Base-by-base conservation (phyloP, 2,888 invertebrate genomes). In the Dicyrtomina minuta region DNA sequence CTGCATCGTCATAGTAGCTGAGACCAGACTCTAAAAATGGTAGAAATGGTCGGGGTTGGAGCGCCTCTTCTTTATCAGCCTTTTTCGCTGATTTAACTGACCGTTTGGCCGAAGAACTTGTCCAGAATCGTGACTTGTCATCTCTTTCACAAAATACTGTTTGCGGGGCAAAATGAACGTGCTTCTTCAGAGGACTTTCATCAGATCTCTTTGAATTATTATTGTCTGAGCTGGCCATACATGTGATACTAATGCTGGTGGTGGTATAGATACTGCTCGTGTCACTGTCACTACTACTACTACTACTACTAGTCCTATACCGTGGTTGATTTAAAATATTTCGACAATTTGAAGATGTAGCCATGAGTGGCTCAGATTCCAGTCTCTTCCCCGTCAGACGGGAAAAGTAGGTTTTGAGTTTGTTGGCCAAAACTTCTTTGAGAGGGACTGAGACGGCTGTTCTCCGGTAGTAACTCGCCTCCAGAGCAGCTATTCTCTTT, bases 141-240 rank as follows among this genome's bases (percentile, higher is more conserved):
- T 76, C 70, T 20, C 75, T 53, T 49, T 77, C 77, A 22, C 69
- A 51, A 49, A 75, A 77, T 8, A 72, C 33, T 0, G 77, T 77
- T 5, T 73, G 74, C 1, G 71, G 56, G 1, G 71, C 62, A 53
- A 77, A 77, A 10, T 46, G 67, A 0, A 77, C 76, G 1, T 67
- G 26, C 64, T 73, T 75, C 33, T 33, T 33, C 33, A 33, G 8
- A 8, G 33, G 33, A 33, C 8, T 8, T 8, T 8, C 33, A 33
- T 33, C 33, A 8, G 4, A 33, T 33, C 44, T 46, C 44, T 46
- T 13, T 41, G 60, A 22, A 24, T 33, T 33, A 8, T 33, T 33
- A 33, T 33, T 33, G 33, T 33, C 8, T 3, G 33, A 33, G 33
- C 3, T 33, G 33, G 33, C 46, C 10, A 46, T 17, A 3, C 3